These are phyloP conservation scores for Clunio marinus DNA, from an alignment of 2,888 invertebrate species.

Conservation along the genomic window DNA sequence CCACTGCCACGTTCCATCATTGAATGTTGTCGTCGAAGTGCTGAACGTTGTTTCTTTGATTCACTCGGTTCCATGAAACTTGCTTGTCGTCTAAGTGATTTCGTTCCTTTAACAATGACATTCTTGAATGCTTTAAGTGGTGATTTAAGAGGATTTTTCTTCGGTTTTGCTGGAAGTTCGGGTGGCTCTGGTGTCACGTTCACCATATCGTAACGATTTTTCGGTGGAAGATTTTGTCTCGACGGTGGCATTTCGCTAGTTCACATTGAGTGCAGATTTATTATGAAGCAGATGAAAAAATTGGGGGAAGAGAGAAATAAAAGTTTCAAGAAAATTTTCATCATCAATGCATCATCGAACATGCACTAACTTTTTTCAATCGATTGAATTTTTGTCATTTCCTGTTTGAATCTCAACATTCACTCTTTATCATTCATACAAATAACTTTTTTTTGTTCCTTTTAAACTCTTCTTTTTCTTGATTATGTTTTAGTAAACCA, in stretches of 20 bases:
- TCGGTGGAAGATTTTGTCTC: slow-evolving; percentile 20
- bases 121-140: slow-evolving; percentile 50
- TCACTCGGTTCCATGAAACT: slow-evolving; percentile 49
- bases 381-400: background rate
- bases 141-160: slow-evolving; percentile 50
- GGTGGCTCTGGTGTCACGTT: slow-evolving; percentile 45
- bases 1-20: slow-evolving; percentile 48
- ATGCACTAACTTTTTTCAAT: slow-evolving; percentile 38
- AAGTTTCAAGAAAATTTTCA: background rate
- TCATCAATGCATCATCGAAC: slow-evolving; percentile 27
- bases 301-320: background rate
- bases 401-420: background rate
- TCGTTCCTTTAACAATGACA: slow-evolving; percentile 49
- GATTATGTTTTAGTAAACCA: background rate
- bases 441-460: background rate
- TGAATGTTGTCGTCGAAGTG: slow-evolving; percentile 49
- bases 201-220: slow-evolving; percentile 25
- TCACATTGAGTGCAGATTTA: no score
- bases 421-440: background rate
- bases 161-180: slow-evolving; percentile 48
- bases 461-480: background rate
- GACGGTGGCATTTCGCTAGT: slow-evolving; percentile 28
- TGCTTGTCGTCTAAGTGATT: slow-evolving; percentile 50
- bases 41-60: slow-evolving; percentile 46
- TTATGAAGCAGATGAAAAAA: no score